Evolutionary conservation across 2,797 vertebrate species (phyloP).

Genomic region (Channallabes apus): DNA sequence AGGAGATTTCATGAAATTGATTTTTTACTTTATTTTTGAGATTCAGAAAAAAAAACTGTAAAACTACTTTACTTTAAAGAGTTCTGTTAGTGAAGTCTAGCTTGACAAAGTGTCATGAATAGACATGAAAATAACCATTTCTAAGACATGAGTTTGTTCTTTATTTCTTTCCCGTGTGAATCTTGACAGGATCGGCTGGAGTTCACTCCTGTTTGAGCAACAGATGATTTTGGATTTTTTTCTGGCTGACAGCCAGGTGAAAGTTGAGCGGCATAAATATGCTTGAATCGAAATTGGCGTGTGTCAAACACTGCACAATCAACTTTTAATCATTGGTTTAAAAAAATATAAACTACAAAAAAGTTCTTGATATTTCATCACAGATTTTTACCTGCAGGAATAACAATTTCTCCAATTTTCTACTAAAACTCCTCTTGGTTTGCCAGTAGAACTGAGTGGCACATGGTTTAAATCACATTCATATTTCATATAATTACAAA

Average conservation of each 20-base stretch:
- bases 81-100: background rate
- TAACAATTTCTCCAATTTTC: background rate
- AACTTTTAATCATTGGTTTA: background rate
- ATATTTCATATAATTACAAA: too few relatives aligned
- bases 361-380: background rate
- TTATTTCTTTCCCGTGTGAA: background rate
- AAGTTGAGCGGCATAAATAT: background rate
- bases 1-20: too few relatives aligned
- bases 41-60: background rate
- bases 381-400: background rate
- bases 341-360: background rate
- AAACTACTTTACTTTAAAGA: background rate
- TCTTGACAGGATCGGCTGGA: background rate
- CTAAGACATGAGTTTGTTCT: background rate
- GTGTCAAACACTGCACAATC: background rate
- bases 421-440: background rate
- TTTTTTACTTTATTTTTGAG: too few relatives aligned
- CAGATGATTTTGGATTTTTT: background rate
- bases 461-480: too few relatives aligned
- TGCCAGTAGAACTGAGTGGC: background rate
- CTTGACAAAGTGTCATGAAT: background rate
- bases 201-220: background rate
- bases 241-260: background rate
- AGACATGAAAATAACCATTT: background rate
- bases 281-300: background rate